A percentile compares a stretch with the other conserved stretches of the same genome.
phyloP scores from a whole-genome alignment of 2,888 invertebrate species.

The Volucella inanis region DNA sequence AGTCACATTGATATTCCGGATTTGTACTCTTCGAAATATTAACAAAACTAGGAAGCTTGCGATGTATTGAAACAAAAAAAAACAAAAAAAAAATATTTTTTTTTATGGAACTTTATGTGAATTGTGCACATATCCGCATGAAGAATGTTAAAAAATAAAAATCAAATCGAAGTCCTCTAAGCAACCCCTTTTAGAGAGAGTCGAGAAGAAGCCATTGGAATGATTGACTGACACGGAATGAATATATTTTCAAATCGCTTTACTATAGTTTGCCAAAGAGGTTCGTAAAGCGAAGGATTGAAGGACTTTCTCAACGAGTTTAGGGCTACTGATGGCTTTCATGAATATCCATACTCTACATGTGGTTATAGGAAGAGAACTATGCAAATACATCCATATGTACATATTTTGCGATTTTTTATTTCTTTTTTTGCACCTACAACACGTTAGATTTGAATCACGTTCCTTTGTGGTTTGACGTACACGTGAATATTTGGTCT shows the following conservation, averaged over 20 bases:
- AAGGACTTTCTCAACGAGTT: background rate
- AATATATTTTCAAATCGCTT: constrained; percentile 12
- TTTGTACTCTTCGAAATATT: constrained; percentile 42
- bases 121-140: constrained; percentile 26
- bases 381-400: background rate
- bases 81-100: constrained; percentile 3
- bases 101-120: constrained; percentile 25
- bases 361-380: constrained; percentile 11
- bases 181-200: constrained; percentile 26
- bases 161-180: constrained; percentile 10
- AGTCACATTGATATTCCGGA: constrained; percentile 61
- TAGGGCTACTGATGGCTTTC: background rate
- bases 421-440: constrained; percentile 5
- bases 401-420: background rate
- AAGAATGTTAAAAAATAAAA: constrained; percentile 17
- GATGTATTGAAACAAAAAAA: constrained; percentile 17
- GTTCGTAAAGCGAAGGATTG: background rate
- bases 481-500: constrained; percentile 40
- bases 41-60: constrained; percentile 58
- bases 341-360: background rate
- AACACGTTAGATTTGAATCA: constrained; percentile 30
- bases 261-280: constrained; percentile 15
- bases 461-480: constrained; percentile 36
- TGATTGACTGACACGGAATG: constrained; percentile 58
- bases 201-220: constrained; percentile 39